Percentiles rank a stretch among this genome's conserved stretches.
These are phyloP conservation scores for Melanogrammus aeglefinus DNA, from an alignment of 2,797 vertebrate genomes.

Conservation along the genomic window DNA sequence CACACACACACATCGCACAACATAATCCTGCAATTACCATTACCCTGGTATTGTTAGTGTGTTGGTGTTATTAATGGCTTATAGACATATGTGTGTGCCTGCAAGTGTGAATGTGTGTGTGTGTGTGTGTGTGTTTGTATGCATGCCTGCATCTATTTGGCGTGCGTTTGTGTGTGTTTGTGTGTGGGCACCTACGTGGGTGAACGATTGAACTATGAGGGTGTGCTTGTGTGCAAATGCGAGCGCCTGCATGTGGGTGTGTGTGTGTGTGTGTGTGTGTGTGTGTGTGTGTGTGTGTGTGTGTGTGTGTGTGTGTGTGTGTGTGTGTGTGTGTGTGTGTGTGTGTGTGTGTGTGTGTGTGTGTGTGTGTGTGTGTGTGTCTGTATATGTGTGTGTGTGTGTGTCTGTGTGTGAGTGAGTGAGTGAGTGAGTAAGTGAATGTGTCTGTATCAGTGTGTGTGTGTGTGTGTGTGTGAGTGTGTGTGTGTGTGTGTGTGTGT, in stretches of 20 bases:
- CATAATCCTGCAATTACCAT: conserved; percentile 65
- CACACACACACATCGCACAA: conserved; percentile 51
- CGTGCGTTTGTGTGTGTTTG: too few species aligned
- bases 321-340: background rate
- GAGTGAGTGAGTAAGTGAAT: too few species aligned
- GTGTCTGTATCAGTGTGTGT: too few species aligned
- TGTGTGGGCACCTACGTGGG: too few species aligned
- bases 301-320: conserved; percentile 2
- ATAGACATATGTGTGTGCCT: conserved; percentile 28
- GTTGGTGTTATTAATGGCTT: conserved; percentile 51
- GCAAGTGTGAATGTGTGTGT: conserved; percentile 10
- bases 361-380: too few species aligned
- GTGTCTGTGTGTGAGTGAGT: too few species aligned
- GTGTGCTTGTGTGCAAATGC: conserved; percentile 13
- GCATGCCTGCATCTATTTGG: too few species aligned
- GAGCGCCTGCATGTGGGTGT: conserved; percentile 22
- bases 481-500: conserved; percentile 1
- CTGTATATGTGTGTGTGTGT: too few species aligned
- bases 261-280: conserved; percentile 8
- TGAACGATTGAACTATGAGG: too few species aligned
- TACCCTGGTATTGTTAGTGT: conserved; percentile 54
- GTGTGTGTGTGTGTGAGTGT: background rate
- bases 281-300: background rate
- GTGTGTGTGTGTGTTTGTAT: conserved; percentile 8
- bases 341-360: conserved; percentile 6